phyloP scores from a whole-genome alignment of 2,113 vertebrate genomes.

The Dasyurus viverrinus region DNA sequence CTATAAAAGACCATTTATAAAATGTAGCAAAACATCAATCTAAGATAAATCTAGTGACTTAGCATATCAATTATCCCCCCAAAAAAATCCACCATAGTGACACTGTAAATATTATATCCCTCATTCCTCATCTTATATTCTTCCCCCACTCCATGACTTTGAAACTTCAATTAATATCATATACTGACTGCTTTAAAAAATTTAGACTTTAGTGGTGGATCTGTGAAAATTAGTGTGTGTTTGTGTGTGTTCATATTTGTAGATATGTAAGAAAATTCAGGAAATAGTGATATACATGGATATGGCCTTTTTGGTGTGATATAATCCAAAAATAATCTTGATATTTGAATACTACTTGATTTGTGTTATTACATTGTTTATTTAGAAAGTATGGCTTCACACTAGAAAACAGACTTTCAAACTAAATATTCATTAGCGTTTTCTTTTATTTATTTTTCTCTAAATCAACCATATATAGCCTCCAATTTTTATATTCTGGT shows the following conservation, averaged over 20 bases:
- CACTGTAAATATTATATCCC: not conserved
- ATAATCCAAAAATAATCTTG: not conserved
- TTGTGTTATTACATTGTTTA: not conserved
- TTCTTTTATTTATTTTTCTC: not conserved
- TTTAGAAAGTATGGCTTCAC: not conserved
- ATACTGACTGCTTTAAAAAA: not conserved
- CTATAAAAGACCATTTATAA: not conserved
- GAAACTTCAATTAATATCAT: not conserved
- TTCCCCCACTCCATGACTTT: not conserved
- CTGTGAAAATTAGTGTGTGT: not conserved
- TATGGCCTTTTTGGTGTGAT: not conserved
- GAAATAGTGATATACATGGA: not conserved
- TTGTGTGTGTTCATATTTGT: not conserved
- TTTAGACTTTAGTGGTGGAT: not conserved
- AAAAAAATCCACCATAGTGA: not conserved
- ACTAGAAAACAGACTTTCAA: not conserved
- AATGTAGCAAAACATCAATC: not conserved
- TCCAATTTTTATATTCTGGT: constrained; percentile 10
- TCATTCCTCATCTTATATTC: not conserved
- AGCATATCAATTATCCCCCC: not conserved
- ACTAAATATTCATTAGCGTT: not conserved
- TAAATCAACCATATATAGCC: not conserved
- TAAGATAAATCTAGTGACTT: not conserved
- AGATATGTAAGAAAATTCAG: not conserved
- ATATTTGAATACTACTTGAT: not conserved